These are phyloP conservation scores for Hydrotaea cyrtoneurina DNA, from an alignment of 2,888 invertebrate genomes.

Conservation along the genomic window DNA sequence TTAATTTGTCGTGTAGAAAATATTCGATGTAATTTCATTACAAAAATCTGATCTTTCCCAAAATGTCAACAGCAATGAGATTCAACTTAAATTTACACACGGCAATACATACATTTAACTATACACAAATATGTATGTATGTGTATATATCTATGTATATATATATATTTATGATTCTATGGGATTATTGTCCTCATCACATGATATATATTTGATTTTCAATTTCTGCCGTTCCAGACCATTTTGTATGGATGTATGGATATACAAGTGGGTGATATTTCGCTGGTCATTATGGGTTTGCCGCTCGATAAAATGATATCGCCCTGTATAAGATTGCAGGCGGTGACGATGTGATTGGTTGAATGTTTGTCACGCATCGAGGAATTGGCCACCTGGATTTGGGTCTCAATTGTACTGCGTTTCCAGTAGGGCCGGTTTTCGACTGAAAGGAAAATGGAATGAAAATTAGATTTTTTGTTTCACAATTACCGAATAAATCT, in stretches of 20 bases:
- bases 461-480: no score
- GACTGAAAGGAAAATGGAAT: constrained; percentile 67
- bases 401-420: constrained; percentile 79
- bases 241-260: constrained; percentile 71
- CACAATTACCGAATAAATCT: no score
- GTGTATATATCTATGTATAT: no score
- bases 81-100: background rate
- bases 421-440: constrained; percentile 76
- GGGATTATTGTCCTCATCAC: constrained; percentile 78
- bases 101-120: background rate
- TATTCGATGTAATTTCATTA: constrained; percentile 59
- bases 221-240: constrained; percentile 71
- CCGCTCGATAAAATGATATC: constrained; percentile 70
- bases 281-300: constrained; percentile 65
- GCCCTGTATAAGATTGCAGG: constrained; percentile 48
- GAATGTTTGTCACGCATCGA: constrained; percentile 59
- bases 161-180: constrained; percentile 47
- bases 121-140: no score
- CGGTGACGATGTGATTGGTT: constrained; percentile 42
- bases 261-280: constrained; percentile 73
- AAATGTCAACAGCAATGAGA: background rate
- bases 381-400: constrained; percentile 74
- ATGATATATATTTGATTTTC: constrained; percentile 76
- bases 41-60: background rate
- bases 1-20: constrained; percentile 25